phyloP scores from a whole-genome alignment of 2,888 invertebrate genomes.

The Nephrotoma appendiculata region DNA sequence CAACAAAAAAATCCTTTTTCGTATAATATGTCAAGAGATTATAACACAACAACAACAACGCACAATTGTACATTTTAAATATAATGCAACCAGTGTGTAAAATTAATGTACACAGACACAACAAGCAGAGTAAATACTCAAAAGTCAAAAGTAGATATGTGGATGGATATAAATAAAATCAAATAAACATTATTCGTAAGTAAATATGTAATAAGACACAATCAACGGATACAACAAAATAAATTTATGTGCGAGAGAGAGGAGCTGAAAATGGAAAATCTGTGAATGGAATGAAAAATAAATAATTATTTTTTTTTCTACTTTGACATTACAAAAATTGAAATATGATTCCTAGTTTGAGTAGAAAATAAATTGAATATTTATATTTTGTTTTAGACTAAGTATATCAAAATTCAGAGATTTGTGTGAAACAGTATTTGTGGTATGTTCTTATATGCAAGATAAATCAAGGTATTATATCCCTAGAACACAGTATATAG shows the following conservation, averaged over 20 bases:
- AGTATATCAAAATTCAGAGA: background rate
- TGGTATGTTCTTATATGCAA: too few species aligned
- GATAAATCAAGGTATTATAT: too few species aligned
- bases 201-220: background rate
- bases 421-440: too few species aligned
- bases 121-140: background rate
- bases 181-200: background rate
- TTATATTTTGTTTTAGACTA: background rate
- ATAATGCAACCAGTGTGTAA: background rate
- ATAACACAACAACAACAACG: background rate
- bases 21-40: background rate
- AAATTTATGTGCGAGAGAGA: background rate
- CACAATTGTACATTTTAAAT: background rate
- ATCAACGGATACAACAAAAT: background rate
- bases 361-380: background rate
- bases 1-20: background rate
- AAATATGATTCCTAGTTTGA: background rate
- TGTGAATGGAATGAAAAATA: background rate
- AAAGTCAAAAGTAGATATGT: background rate
- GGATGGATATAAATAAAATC: background rate
- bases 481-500: too few species aligned
- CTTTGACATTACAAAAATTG: background rate
- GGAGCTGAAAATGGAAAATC: background rate
- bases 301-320: background rate
- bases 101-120: background rate